Conservation (phyloP, 2,113 vertebrate species). For the Prunella himalayana region DNA sequence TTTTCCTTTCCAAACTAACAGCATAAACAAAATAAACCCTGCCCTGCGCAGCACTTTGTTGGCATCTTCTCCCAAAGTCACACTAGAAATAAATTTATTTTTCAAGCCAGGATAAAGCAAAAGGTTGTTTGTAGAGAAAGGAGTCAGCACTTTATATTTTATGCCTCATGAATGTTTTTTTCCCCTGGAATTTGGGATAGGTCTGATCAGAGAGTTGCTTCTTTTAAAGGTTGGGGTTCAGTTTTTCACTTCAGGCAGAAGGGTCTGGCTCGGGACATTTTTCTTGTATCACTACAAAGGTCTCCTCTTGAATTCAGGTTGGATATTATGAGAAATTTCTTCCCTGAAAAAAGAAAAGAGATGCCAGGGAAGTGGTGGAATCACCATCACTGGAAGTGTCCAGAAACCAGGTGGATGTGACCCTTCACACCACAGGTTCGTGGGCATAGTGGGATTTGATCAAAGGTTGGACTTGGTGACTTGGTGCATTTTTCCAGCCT, state of each 20-base stretch:
- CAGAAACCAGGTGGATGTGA: neutral
- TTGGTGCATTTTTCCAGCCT: neutral
- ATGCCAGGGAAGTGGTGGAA: neutral
- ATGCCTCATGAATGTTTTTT: neutral
- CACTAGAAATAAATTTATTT: neutral
- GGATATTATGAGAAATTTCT: neutral
- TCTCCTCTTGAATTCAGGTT: neutral
- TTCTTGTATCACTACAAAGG: rapidly evolving
- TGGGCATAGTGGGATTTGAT: rapidly evolving
- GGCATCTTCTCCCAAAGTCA: slow-evolving; percentile 7
- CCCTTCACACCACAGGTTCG: rapidly evolving
- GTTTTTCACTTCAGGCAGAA: neutral
- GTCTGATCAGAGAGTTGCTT: neutral
- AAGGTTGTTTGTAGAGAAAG: neutral
- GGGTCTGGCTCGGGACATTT: neutral
- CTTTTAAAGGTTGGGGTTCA: neutral
- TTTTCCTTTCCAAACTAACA: neutral
- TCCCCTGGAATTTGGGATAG: neutral
- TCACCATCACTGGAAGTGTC: neutral
- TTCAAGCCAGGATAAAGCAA: neutral
- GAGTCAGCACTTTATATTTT: neutral
- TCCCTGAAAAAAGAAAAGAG: neutral
- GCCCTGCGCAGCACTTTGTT: neutral
- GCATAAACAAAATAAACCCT: slow-evolving; percentile 31
- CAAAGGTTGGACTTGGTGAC: neutral